Conservation (phyloP, 2,797 vertebrate species). For the Schizothorax lantsangensis region DNA sequence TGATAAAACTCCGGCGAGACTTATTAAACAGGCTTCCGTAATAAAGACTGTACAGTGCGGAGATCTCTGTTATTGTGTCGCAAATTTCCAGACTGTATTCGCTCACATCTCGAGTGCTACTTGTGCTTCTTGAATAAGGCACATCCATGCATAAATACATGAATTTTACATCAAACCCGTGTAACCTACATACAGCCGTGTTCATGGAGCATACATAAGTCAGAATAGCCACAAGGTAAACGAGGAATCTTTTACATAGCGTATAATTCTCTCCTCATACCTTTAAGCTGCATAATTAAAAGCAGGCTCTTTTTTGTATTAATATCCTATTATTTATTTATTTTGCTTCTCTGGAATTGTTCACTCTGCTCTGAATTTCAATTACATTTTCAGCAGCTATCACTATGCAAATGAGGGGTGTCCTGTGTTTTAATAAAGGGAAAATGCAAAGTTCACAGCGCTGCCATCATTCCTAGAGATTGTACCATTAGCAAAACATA, state of each 20-base stretch:
- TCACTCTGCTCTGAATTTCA: constrained; percentile 61
- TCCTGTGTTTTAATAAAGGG: constrained; percentile 33
- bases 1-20: constrained; percentile 46
- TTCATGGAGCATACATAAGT: neutral
- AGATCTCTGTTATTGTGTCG: constrained; percentile 21
- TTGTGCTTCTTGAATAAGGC: constrained; percentile 67
- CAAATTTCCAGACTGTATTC: neutral
- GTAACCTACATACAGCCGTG: neutral
- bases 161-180: constrained; percentile 14
- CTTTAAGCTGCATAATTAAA: constrained; percentile 82
- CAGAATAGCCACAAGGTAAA: constrained; percentile 8
- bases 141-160: constrained; percentile 21
- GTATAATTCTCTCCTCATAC: constrained; percentile 77
- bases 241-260: constrained; percentile 66
- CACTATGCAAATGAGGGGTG: constrained; percentile 55
- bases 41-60: constrained; percentile 62
- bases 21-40: constrained; percentile 60
- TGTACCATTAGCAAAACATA: neutral
- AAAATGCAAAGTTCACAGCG: constrained; percentile 3
- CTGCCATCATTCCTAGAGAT: constrained; percentile 8
- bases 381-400: constrained; percentile 50
- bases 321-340: constrained; percentile 67
- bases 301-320: constrained; percentile 67
- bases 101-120: neutral
- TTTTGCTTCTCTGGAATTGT: constrained; percentile 63